Conservation (phyloP, 2,113 vertebrate genomes). For the Psittacula cyanocephala region DNA sequence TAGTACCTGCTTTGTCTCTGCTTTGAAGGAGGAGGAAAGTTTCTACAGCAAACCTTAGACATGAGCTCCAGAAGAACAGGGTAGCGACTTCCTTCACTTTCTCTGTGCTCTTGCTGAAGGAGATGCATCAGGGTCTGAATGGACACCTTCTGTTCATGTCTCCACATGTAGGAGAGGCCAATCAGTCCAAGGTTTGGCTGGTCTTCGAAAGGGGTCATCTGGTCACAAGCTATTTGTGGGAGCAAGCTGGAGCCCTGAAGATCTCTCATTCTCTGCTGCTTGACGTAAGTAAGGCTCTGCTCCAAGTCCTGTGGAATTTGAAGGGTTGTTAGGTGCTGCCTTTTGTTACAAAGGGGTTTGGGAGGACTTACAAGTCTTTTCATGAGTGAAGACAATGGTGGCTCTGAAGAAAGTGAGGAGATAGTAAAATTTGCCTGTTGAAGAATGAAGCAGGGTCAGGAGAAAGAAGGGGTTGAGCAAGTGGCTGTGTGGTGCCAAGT, state of each 20-base stretch:
- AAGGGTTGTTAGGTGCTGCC: not conserved
- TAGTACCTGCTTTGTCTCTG: not conserved
- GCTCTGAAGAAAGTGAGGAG: not conserved
- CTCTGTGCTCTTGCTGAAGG: constrained; percentile 14
- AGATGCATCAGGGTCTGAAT: constrained; percentile 8
- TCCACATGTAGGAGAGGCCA: constrained; percentile 28
- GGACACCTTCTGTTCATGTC: constrained; percentile 27
- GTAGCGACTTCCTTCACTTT: not conserved
- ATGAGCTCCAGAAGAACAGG: not conserved
- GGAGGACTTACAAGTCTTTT: not conserved
- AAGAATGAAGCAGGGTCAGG: not conserved
- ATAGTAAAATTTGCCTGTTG: not conserved
- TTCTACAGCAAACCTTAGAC: not conserved
- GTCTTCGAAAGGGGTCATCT: not conserved
- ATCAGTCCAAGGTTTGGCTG: not conserved
- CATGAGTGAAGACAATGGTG: not conserved
- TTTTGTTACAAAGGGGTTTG: not conserved
- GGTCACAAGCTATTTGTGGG: not conserved
- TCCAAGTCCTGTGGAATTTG: not conserved
- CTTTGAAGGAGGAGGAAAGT: not conserved
- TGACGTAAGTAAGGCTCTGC: not conserved
- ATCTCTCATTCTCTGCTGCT: not conserved
- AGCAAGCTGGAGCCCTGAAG: not conserved
- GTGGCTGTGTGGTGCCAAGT: no score
- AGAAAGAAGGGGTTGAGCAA: no score